Percentiles rank a stretch among this genome's conserved stretches.
Evolutionary conservation across 2,888 invertebrate genomes (phyloP).

Genomic region (Cremastinae sp.): DNA sequence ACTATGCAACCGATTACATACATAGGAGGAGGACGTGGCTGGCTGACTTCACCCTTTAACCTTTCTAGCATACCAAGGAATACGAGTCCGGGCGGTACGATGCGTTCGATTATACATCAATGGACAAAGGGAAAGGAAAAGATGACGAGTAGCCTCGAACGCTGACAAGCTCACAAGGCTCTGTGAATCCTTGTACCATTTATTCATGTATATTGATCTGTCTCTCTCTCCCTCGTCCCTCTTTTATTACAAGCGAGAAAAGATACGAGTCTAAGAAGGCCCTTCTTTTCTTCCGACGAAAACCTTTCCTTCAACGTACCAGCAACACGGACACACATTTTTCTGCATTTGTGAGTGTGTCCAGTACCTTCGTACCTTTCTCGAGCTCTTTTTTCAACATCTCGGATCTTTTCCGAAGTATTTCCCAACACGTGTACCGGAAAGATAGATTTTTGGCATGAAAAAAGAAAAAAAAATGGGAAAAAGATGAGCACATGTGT

Average conservation of each 20-base stretch:
- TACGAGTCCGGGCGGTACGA: conserved; percentile 25
- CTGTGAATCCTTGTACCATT: conserved; percentile 49
- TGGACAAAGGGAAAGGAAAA: conserved; percentile 55
- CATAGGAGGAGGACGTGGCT: conserved; percentile 43
- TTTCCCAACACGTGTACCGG: too few relatives aligned
- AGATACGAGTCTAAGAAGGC: conserved; percentile 11
- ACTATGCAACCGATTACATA: conserved; percentile 25
- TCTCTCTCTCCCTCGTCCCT: conserved; percentile 7
- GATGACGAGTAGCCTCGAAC: conserved; percentile 68
- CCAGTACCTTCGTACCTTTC: conserved; percentile 7
- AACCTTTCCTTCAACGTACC: conserved; percentile 20
- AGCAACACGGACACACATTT: conserved; percentile 21
- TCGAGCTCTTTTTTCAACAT: conserved; percentile 12
- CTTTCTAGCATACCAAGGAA: conserved; percentile 53
- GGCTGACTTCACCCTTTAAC: conserved; percentile 64
- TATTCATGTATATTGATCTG: background rate
- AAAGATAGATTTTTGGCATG: conserved; percentile 7
- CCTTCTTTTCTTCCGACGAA: conserved; percentile 32
- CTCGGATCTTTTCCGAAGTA: background rate
- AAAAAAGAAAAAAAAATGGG: too few relatives aligned
- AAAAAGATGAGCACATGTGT: conserved; percentile 30
- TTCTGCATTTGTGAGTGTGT: background rate
- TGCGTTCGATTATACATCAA: conserved; percentile 58
- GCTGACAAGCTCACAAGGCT: conserved; percentile 66
- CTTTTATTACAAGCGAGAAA: conserved; percentile 33